Evolutionary conservation across 2,113 vertebrate genomes (phyloP).

Genomic region (Chloebia gouldiae): DNA sequence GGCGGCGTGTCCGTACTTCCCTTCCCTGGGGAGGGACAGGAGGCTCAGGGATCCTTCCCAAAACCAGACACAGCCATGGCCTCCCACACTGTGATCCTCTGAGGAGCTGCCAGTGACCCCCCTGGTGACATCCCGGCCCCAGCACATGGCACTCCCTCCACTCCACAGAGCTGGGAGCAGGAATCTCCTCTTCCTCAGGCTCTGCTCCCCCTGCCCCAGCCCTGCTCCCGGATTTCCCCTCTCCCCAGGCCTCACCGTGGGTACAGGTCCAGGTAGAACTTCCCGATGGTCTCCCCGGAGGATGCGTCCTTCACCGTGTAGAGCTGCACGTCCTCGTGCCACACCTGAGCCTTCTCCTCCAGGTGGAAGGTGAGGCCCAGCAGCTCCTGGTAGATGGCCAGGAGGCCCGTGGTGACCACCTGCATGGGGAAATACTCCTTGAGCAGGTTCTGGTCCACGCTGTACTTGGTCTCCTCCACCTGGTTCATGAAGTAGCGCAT

Average conservation of each 20-base stretch:
- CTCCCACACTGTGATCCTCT: rapidly evolving
- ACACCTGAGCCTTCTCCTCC: slow-evolving; percentile 79
- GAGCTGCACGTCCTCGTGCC: slow-evolving; percentile 91
- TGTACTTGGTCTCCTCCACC: slow-evolving; percentile 94
- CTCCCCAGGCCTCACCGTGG: slow-evolving; percentile 79
- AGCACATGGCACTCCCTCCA: rapidly evolving
- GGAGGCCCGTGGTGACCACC: slow-evolving; percentile 90
- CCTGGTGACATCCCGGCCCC: neutral
- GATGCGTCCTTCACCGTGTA: slow-evolving; percentile 82
- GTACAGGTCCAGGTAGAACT: slow-evolving; percentile 96
- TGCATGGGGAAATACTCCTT: slow-evolving; percentile 98
- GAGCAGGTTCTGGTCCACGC: slow-evolving; percentile 92
- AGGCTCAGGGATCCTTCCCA: neutral
- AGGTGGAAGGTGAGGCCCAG: slow-evolving; percentile 86
- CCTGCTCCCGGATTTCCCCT: neutral
- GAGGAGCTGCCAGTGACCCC: neutral
- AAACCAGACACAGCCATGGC: neutral
- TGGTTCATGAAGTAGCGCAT: slow-evolving; percentile 98
- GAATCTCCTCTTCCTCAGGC: neutral
- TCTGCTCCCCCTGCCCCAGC: neutral
- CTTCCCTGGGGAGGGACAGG: slow-evolving; percentile 77
- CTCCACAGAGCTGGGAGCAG: rapidly evolving
- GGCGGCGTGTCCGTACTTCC: slow-evolving; percentile 94
- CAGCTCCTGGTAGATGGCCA: slow-evolving; percentile 95
- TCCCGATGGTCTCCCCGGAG: slow-evolving; percentile 79